Conservation (phyloP, 2,113 vertebrate species). For the Sorex fumeus region DNA sequence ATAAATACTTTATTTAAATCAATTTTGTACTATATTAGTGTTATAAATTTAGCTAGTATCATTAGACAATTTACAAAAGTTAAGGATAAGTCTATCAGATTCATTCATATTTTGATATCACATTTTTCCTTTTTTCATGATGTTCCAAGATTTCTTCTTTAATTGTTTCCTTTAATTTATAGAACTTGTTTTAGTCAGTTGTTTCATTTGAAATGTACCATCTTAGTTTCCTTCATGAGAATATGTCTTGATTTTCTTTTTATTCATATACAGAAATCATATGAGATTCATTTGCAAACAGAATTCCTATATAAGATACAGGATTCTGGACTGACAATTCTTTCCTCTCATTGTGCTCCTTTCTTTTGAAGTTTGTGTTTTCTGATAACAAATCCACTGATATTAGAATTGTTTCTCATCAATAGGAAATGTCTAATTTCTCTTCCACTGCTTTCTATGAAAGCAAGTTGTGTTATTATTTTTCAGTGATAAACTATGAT, state of each 20-base stretch:
- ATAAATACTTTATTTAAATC: not conserved
- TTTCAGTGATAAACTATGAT: not conserved
- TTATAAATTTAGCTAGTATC: not conserved
- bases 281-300: not conserved
- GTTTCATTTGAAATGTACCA: not conserved
- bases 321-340: not conserved
- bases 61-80: not conserved
- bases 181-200: not conserved
- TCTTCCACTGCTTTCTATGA: not conserved
- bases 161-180: too few relatives aligned
- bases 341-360: not conserved
- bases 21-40: not conserved
- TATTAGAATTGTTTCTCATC: not conserved
- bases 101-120: too few relatives aligned
- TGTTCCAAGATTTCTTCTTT: too few relatives aligned
- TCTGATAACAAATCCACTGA: not conserved
- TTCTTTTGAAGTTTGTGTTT: not conserved
- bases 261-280: not conserved
- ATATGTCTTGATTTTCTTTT: not conserved
- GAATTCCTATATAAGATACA: not conserved
- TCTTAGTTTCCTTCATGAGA: not conserved
- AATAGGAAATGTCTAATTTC: not conserved
- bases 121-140: too few relatives aligned
- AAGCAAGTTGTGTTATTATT: not conserved
- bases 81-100: too few relatives aligned